These are phyloP conservation scores for Sylvilagus bachmani DNA, from an alignment of 2,113 vertebrate species.

Conservation along the genomic window DNA sequence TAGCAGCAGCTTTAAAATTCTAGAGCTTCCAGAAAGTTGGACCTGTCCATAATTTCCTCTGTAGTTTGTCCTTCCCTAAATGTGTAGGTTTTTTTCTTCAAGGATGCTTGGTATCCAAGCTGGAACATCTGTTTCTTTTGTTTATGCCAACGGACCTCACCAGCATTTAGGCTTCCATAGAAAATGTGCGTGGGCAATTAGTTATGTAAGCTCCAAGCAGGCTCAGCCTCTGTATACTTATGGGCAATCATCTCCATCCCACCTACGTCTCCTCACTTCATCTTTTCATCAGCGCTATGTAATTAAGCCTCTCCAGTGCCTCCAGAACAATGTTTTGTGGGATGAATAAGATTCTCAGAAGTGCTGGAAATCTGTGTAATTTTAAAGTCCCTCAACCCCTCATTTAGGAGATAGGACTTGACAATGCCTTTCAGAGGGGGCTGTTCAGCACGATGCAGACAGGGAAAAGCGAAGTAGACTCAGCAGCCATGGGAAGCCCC, in stretches of 20 bases:
- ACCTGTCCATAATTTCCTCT: constrained; percentile 55
- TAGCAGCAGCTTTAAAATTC: constrained; percentile 63
- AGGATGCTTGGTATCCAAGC: constrained; percentile 72
- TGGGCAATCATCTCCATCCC: constrained; percentile 71
- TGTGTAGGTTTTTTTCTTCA: constrained; percentile 75
- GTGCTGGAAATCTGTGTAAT: constrained; percentile 70
- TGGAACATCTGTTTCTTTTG: constrained; percentile 76
- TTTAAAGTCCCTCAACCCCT: constrained; percentile 72
- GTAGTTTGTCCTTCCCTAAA: constrained; percentile 54
- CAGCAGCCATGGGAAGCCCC: constrained; percentile 57
- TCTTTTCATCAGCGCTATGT: constrained; percentile 70
- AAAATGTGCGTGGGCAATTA: constrained; percentile 77
- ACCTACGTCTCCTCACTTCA: constrained; percentile 67
- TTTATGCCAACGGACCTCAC: constrained; percentile 76
- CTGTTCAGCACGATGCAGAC: constrained; percentile 52
- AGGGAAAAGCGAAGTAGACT: constrained; percentile 29
- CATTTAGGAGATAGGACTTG: constrained; percentile 72
- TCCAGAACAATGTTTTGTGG: constrained; percentile 65
- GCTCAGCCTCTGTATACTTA: constrained; percentile 54
- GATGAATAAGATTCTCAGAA: constrained; percentile 74
- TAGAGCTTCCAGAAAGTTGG: constrained; percentile 48
- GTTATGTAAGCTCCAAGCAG: constrained; percentile 68
- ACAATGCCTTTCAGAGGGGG: constrained; percentile 75
- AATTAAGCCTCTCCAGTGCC: constrained; percentile 72
- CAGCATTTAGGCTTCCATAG: constrained; percentile 65